Percentiles rank a stretch among this genome's conserved stretches.
Evolutionary conservation across 2,888 invertebrate genomes (phyloP).

Genomic region (Ichneumoninae sp.): DNA sequence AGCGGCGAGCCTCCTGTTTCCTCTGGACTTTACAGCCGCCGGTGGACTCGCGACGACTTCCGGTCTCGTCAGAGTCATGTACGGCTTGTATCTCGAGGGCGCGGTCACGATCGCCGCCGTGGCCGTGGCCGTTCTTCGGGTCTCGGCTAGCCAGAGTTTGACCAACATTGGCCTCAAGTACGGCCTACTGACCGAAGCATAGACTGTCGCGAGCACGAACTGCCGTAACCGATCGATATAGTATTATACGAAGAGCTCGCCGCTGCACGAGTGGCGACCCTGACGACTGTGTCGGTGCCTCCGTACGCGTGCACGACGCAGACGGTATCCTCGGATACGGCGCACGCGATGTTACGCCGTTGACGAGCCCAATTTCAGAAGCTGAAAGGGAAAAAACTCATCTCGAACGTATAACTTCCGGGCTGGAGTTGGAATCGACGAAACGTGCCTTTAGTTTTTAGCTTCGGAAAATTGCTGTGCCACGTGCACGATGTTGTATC

Average conservation of each 20-base stretch:
- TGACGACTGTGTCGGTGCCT: slow-evolving; percentile 16
- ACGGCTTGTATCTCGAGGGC: slow-evolving; percentile 89
- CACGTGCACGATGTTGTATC: background rate
- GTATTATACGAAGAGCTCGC: background rate
- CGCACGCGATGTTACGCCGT: slow-evolving; percentile 28
- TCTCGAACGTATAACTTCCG: background rate
- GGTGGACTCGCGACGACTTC: slow-evolving; percentile 88
- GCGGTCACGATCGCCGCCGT: slow-evolving; percentile 88
- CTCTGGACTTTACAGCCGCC: slow-evolving; percentile 89
- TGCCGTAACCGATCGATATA: slow-evolving; percentile 43
- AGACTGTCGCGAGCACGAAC: slow-evolving; percentile 25
- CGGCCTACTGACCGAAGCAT: slow-evolving; percentile 85
- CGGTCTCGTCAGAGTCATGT: slow-evolving; percentile 87
- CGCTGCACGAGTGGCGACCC: slow-evolving; percentile 25
- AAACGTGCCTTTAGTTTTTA: background rate
- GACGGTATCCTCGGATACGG: slow-evolving; percentile 32
- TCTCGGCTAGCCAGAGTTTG: slow-evolving; percentile 86
- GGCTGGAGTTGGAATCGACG: background rate
- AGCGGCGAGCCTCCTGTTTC: slow-evolving; percentile 87
- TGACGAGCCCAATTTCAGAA: slow-evolving; percentile 11
- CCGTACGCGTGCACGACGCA: slow-evolving; percentile 23
- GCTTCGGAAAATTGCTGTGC: background rate
- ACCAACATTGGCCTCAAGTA: slow-evolving; percentile 86
- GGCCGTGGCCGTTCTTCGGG: slow-evolving; percentile 86
- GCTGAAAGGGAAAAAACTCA: slow-evolving; percentile 3